A percentile compares a stretch with the other conserved stretches of the same genome.
Evolutionary conservation across 2,797 vertebrate genomes (phyloP).

Genomic region (Pteronotus mesoamericanus): DNA sequence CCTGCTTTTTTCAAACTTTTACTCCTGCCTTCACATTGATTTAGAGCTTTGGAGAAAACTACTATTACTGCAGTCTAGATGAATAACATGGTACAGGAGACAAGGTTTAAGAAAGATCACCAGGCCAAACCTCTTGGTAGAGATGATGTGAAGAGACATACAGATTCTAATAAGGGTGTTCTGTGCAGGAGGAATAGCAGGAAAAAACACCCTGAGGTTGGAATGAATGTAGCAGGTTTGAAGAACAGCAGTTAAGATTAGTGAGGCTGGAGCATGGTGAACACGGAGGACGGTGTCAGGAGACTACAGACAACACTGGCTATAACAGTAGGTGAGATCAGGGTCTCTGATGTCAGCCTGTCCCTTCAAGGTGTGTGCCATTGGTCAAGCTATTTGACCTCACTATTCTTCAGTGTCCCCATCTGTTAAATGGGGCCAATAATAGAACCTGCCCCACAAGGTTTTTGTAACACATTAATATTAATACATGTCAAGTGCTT

Average conservation of each 20-base stretch:
- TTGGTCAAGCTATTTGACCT: not conserved
- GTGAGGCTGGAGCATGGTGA: not conserved
- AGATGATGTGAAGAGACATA: not conserved
- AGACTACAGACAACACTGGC: no score
- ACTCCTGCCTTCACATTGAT: not conserved
- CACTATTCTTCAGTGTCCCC: not conserved
- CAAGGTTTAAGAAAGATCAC: not conserved
- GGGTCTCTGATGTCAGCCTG: not conserved
- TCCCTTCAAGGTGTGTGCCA: not conserved
- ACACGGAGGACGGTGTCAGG: fast-evolving
- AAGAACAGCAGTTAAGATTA: fast-evolving
- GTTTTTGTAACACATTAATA: not conserved
- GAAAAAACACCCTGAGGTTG: not conserved
- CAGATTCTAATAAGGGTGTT: not conserved
- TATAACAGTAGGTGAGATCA: not conserved
- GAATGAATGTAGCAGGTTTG: not conserved
- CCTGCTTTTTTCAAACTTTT: not conserved
- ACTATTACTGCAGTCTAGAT: not conserved
- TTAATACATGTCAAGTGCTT: not conserved
- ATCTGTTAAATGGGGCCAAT: not conserved
- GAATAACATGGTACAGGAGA: not conserved
- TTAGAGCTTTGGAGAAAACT: not conserved
- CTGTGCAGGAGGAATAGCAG: not conserved
- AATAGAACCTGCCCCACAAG: not conserved
- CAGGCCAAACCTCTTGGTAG: no score